Evolutionary conservation across 2,888 invertebrate species (phyloP), one percentile per base, ranked within the genome.

Genomic region (Philaethria dido): DNA sequence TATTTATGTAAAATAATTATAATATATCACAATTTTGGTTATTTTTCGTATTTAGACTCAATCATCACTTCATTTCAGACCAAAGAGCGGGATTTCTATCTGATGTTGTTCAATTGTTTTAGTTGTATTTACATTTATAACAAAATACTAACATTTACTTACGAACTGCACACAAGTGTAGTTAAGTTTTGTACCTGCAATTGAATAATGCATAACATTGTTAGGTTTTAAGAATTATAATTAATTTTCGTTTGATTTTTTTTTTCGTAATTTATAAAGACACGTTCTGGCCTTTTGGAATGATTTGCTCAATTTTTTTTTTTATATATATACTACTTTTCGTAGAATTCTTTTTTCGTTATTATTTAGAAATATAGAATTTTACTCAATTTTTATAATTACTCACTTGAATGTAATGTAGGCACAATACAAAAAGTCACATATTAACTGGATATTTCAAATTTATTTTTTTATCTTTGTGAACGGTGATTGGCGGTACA

Each of bases 181-280:
- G 50, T 73, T 73, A 78, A 73, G 72, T 78, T 77, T 78, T 80
- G 85, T 84, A 85, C 85, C 84, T 85, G 85, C 80, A 72, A 77
- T 79, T 80, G 75, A 73, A 76, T 74, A 70, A 72, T 78, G 70
- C 70, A 62, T 73, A 72, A 66, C 69, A 64, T 72, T 69, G 44
- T 61, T 69, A 67, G 61, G 45, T 50, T 36, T 9, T 62, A 44
- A 59, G 52, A 47, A 62, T 52, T 39, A 45, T 55, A 44, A 62
- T 20, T 64, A n/a, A 1, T 42, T 65, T 52, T 29, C 2, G 33
- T 42, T 16, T 39, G 44, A 16, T 16, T 44, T 60, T 45, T 44
- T 22, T 44, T 60, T 59, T 16, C 44, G 59, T 60, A 60, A 45
- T 44, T 29, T 60, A 60, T 60, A 20, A 44, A 45, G 59, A 45